These are phyloP conservation scores for Pharmacophagus antenor DNA, from an alignment of 2,888 invertebrate genomes.

Conservation along the genomic window DNA sequence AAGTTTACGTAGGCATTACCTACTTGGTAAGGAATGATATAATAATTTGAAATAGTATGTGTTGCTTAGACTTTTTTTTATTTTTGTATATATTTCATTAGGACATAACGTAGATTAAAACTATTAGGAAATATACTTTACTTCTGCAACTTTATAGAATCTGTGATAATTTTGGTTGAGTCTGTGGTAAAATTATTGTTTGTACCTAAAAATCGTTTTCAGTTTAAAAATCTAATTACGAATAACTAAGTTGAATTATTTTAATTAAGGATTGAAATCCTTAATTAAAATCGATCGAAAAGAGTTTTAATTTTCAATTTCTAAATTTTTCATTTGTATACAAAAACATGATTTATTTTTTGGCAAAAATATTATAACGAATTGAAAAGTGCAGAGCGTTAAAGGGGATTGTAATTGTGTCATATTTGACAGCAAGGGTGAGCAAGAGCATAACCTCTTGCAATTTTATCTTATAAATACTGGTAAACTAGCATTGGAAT, in stretches of 20 bases:
- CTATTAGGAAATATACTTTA: too few relatives aligned
- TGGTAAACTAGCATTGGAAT: constrained; percentile 15
- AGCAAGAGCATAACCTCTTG: constrained; percentile 28
- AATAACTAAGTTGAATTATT: neutral
- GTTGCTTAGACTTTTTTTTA: too few relatives aligned
- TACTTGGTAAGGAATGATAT: too few relatives aligned
- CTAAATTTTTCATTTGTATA: neutral
- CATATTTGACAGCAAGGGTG: constrained; percentile 26
- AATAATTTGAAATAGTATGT: too few relatives aligned
- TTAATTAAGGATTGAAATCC: neutral
- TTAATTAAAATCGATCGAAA: neutral
- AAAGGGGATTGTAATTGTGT: neutral
- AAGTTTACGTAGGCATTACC: too few relatives aligned
- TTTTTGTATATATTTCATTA: too few relatives aligned
- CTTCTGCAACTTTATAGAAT: too few relatives aligned
- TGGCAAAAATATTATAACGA: neutral
- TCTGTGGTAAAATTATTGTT: constrained; percentile 3
- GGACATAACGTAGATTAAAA: too few relatives aligned
- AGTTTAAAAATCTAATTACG: constrained; percentile 11
- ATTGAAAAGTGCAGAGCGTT: neutral
- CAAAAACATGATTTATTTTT: neutral
- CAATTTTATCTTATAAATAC: constrained; percentile 20
- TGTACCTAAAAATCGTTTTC: constrained; percentile 17
- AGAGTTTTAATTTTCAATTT: neutral
- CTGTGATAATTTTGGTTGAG: neutral